A percentile compares a stretch with the other conserved stretches of the same genome.
Conservation (phyloP, 2,888 invertebrate species). For the Campoletis raptor region DNA sequence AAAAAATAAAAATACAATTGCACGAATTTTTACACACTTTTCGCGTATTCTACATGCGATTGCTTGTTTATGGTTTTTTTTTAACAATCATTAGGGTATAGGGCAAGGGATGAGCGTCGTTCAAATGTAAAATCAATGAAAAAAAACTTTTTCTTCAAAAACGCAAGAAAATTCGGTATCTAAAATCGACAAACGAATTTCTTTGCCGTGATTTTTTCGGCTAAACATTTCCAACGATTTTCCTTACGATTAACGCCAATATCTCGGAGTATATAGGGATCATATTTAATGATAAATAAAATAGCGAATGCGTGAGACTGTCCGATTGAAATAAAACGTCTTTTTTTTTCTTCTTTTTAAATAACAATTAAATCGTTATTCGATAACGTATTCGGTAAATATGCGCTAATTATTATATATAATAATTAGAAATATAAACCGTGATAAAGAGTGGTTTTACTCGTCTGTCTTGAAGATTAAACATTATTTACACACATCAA, state of each 20-base stretch:
- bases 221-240: not conserved
- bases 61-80: not conserved
- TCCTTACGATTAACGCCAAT: not conserved
- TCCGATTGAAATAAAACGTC: conserved; percentile 15
- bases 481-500: conserved; percentile 42
- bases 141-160: not conserved
- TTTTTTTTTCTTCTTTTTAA: not conserved
- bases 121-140: not conserved
- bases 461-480: conserved; percentile 22
- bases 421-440: not conserved
- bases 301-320: conserved; percentile 62
- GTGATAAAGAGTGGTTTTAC: conserved; percentile 15
- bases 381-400: conserved; percentile 23
- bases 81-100: conserved; percentile 46
- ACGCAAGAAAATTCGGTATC: not conserved
- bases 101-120: conserved; percentile 2
- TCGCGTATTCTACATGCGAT: conserved; percentile 1
- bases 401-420: conserved; percentile 9
- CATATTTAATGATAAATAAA: conserved; percentile 4
- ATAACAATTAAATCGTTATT: conserved; percentile 47
- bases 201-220: not conserved
- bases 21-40: conserved; percentile 38
- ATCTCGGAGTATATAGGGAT: conserved; percentile 8
- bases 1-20: not conserved
- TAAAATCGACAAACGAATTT: not conserved